phyloP scores from a whole-genome alignment of 2,797 vertebrate genomes.

The Phylloscopus collybita region DNA sequence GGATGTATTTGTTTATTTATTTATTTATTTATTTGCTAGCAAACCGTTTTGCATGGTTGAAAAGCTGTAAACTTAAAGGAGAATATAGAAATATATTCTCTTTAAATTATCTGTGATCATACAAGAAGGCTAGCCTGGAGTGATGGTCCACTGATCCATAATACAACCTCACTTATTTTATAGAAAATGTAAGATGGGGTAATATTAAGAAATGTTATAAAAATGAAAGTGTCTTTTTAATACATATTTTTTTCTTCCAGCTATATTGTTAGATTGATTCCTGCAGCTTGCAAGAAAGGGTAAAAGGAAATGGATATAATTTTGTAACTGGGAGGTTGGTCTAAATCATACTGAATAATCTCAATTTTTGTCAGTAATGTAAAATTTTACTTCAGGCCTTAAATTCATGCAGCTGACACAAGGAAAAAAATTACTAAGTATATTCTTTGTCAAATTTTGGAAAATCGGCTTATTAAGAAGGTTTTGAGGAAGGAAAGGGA shows the following conservation, averaged over 20 bases:
- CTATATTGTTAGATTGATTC: neutral
- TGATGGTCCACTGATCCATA: neutral
- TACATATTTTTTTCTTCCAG: neutral
- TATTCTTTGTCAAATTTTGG: neutral
- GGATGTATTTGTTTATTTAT: neutral
- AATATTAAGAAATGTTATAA: neutral
- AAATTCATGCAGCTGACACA: neutral
- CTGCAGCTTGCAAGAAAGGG: neutral
- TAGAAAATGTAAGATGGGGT: neutral
- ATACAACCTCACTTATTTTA: neutral
- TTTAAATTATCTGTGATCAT: neutral
- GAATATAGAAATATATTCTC: neutral
- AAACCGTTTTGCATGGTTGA: neutral
- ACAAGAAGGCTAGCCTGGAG: neutral
- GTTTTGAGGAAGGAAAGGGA: neutral
- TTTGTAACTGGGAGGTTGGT: neutral
- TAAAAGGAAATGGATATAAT: neutral
- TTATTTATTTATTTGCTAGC: constrained; percentile 14
- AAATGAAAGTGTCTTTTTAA: neutral
- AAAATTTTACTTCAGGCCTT: neutral
- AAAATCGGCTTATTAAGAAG: neutral
- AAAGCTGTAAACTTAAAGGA: neutral
- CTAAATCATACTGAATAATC: neutral
- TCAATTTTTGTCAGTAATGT: neutral
- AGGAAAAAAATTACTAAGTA: neutral